A percentile compares a stretch with the other conserved stretches of the same genome.
These are phyloP conservation scores for Lota lota DNA, from an alignment of 2,113 vertebrate genomes.

Conservation along the genomic window DNA sequence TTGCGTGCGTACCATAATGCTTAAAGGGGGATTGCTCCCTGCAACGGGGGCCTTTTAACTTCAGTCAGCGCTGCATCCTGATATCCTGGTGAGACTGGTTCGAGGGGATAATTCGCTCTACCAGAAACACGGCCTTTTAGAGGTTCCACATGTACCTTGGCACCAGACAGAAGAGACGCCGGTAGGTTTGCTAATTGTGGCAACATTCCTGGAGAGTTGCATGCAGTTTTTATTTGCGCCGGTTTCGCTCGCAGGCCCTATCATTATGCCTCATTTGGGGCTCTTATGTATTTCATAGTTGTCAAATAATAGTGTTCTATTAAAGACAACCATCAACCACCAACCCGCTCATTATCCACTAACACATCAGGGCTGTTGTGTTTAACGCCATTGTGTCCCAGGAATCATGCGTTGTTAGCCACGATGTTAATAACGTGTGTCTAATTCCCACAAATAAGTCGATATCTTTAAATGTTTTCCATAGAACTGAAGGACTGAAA, in stretches of 20 bases:
- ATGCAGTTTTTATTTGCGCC: constrained; percentile 65
- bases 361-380: constrained; percentile 31
- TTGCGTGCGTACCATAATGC: constrained; percentile 57
- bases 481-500: no score
- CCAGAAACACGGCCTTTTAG: constrained; percentile 76
- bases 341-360: constrained; percentile 29
- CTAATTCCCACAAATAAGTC: no score
- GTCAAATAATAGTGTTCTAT: constrained; percentile 48
- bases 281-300: constrained; percentile 57
- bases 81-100: constrained; percentile 57
- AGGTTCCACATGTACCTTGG: constrained; percentile 84
- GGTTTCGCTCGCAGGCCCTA: constrained; percentile 64
- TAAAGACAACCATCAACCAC: constrained; percentile 37
- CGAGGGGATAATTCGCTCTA: constrained; percentile 62
- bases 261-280: constrained; percentile 59
- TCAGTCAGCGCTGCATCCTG: constrained; percentile 64
- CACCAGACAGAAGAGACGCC: constrained; percentile 75
- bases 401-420: neutral
- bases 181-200: constrained; percentile 74
- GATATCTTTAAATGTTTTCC: no score
- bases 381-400: constrained; percentile 12
- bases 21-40: constrained; percentile 43
- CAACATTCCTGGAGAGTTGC: constrained; percentile 70
- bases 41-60: constrained; percentile 53
- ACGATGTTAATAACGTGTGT: no score